Evolutionary conservation across 2,888 invertebrate genomes (phyloP), one percentile per base, ranked within the genome.

Genomic region (Galerucella pusilla): DNA sequence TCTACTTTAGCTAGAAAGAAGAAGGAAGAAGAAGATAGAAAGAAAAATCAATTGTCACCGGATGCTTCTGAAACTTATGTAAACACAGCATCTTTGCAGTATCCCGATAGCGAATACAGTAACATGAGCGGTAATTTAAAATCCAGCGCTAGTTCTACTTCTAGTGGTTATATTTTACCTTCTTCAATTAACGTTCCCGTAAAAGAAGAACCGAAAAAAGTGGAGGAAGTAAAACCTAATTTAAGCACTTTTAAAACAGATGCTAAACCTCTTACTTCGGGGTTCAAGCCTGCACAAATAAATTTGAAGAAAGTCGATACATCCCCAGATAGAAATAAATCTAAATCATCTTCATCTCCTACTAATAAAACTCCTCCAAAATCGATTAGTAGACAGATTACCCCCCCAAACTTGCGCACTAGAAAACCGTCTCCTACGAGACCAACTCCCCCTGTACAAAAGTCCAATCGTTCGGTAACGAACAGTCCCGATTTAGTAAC

Each of bases 401-500:
- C 87, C 0, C 91, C 91, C 0, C 90, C 91, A 0, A 89, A 88
- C 71, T 83, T 91, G 28, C 87, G 88, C 78, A 89, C 84, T 4
- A 81, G 86, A 60, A 86, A 85, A 77, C 83, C 87, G 2, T 87
- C 87, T 25, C 83, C 86, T 1, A 83, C 83, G 5, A 82, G 85
- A 70, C 75, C 84, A 0, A 75, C 81, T 1, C 73, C 81, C 20
- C 80, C 81, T 16, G 76, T 81, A 54, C 74, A 80, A 42, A 79
- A 78, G 75, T 78, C 80, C 25, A 82, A 87, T 4, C 88, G 86
- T 69, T 83, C 84, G 6, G 82, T 83, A 82, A 76, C 85, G 52
- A 93, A 93, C 82, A 93, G 93, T 85, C 94, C 94, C 0, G 94
- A 94, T 84, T 86, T 94, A 46, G 93, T 94, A 4, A 93, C 93